Base-by-base conservation (phyloP, 2,888 invertebrate species). In the Cheiracanthium punctorium region DNA sequence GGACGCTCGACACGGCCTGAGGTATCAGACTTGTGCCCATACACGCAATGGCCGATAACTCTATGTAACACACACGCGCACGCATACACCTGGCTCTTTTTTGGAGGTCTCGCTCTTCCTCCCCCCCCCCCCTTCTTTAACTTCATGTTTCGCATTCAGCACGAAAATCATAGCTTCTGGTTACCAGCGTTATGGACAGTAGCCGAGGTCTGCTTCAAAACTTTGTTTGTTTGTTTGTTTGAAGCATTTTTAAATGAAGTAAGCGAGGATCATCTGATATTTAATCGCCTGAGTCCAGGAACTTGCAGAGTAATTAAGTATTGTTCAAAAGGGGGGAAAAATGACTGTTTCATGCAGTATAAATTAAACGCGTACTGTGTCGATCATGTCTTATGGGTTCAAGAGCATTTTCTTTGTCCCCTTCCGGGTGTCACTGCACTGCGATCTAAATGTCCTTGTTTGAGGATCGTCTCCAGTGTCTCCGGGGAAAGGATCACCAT, bases 11-110 rank as follows among this genome's bases (percentile, higher is more conserved):
- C 64, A 65, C 28, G 28, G 73, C 28, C 67, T 71, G 67, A 30
- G 74, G 74, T 29, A 41, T 24, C 48, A 77, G 77, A 81, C 81
- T 73, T 81, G 81, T 41, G 69, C 33, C 67, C 69, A 33, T 69
- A 74, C 81, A 81, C 81, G 81, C 81, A 32, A 81, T 73, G 81
- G 43, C 29, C 80, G 73, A 65, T 67, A 65, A 81, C 64, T 32
- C 29, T 64, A 20, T 65, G 30, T 37, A 69, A 43, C 7, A 48
- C 72, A 75, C n/a, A n/a, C n/a, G n/a, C n/a, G n/a, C n/a, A n/a
- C n/a, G n/a, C n/a, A 37, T 65, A 37, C 72, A 77, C 74, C 81
- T 73, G 67, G 67, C 71, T 33, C 29, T 71, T 71, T 43, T 71
- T 17, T 12, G 71, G 43, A 43, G 43, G 29, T 17, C 32, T 29